Evolutionary conservation across 1,140 invertebrate species (phyloP), one percentile per base, ranked within the genome.

Genomic region (Doryteuthis pealeii): DNA sequence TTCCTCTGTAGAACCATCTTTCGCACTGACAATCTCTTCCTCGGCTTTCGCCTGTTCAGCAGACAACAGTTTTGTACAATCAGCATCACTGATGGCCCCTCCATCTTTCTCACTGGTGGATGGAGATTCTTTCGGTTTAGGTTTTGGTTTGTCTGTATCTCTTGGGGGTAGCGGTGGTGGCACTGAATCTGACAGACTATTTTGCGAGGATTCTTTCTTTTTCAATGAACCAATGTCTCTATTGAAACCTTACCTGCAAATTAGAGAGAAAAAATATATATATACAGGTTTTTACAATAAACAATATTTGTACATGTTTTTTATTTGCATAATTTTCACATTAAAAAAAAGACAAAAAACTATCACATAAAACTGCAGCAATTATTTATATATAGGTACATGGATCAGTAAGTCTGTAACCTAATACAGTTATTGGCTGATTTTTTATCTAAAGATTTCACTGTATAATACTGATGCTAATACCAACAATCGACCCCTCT

Each of bases 1-100:
- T 62, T 31, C 84, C 81, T 62, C 70, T 88, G 4, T 87, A 78
- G 62, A 83, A 84, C 31, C 81, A 84, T n/a, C 70, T 45, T 68
- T 35, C 26, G n/a, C 12, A 18, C 70, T 33, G n/a, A 54, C 58
- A 40, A 43, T 70, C 18, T 73, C 71, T 6, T 45, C 74, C 12
- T 72, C 75, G 30, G 69, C 62, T 28, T 76, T 74, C 4, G 49
- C 70, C 31, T 71, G 70, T 66, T 75, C 31, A 40, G 66, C 67
- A 14, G 40, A 22, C 28, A 65, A 26, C 6, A 40, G 43, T 2
- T 22, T 33, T 14, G 28, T 30, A 10, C 45, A 54, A 8, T 43
- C 58, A 32, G 8, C n/a, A 32, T 67, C 49, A 0, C n/a, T 65
- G 0, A 22, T 26, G 49, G 35, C 70, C 32, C 67, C 71, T 35